phyloP scores from a whole-genome alignment of 2,113 vertebrate species.

The Empidonax traillii region DNA sequence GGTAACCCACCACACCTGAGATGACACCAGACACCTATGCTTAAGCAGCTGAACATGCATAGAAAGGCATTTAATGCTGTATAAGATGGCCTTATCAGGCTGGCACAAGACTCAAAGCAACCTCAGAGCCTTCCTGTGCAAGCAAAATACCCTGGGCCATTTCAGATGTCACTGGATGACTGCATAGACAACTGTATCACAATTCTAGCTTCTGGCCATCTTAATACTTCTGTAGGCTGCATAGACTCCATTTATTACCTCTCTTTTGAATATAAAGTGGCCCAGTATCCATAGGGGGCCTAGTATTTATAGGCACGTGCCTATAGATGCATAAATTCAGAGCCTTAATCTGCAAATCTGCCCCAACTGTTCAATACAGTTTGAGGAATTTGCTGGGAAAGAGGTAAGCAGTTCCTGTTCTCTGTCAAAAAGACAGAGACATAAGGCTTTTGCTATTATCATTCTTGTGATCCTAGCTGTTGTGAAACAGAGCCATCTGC shows the following conservation, averaged over 20 bases:
- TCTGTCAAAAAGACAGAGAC: background rate
- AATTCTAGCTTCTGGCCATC: background rate
- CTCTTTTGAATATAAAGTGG: background rate
- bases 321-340: background rate
- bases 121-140: background rate
- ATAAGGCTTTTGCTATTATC: background rate
- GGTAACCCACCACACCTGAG: background rate
- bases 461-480: background rate
- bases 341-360: background rate
- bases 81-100: background rate
- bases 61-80: background rate
- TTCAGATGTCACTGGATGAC: background rate
- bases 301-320: background rate
- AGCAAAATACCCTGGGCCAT: background rate
- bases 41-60: background rate
- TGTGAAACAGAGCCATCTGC: constrained; percentile 26
- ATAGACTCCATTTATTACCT: background rate
- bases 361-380: background rate
- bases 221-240: background rate
- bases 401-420: background rate
- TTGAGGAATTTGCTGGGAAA: background rate
- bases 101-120: background rate
- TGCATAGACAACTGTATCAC: background rate
- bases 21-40: background rate
- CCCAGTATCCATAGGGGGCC: background rate